Base-by-base conservation (phyloP, 1,140 invertebrate species). In the Hesperophylax magnus region DNA sequence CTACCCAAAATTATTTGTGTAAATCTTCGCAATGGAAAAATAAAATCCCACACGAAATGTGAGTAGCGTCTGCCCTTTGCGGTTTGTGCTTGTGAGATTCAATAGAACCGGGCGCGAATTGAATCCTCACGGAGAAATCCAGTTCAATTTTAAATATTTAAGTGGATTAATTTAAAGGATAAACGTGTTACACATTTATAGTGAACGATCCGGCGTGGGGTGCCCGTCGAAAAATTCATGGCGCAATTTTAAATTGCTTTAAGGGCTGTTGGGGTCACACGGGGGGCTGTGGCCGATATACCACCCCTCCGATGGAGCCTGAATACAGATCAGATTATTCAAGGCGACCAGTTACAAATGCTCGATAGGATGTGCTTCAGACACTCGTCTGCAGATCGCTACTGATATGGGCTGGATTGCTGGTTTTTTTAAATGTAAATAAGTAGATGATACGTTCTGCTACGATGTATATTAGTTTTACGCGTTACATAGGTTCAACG, bases 241-340 rank as follows among this genome's bases (percentile, higher is more conserved):
- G 80, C 56, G 77, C 77, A 79, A 82, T 82, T 82, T 82, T 56
- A 78, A 79, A 79, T 61, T 72, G 77, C 61, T 79, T 82, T 75
- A 77, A 76, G 56, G 81, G 81, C 74, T 77, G 63, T 79, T 76
- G 77, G 77, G 54, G 31, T 76, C 77, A 53, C 71, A 67, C 80
- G 22, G 61, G 24, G 22, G 65, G 7, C 77, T 34, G 31, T n/a
- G 18, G 31, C 61, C 47, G 31, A 24, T 3, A 15, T 52, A 56
- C 15, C 34, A 14, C 76, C 54, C 24, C 27, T 18, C 20, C 24
- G 39, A 52, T 53, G 56, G 34, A 24, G 54, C 75, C 56, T 77
- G 81, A 78, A 80, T 80, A 80, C 75, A 80, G 54, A 80, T 82
- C 60, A 80, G 78, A 63, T 74, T 77, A 63, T 83, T 83, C 67